Evolutionary conservation across 1,140 invertebrate species (phyloP).

Genomic region (Centruroides sculpturatus): DNA sequence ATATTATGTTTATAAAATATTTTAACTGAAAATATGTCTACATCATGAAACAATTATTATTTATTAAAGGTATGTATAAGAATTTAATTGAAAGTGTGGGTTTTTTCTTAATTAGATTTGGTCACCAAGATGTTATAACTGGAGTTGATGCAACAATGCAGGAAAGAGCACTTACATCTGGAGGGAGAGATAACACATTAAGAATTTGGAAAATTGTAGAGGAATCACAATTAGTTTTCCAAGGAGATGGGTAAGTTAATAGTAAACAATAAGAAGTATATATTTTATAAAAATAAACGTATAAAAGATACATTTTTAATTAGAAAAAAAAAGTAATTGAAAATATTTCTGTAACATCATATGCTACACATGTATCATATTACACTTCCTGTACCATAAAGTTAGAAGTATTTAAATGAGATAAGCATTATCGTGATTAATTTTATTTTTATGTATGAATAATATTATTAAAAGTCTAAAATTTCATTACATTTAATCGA

Average conservation of each 20-base stretch:
- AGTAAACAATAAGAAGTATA: neutral
- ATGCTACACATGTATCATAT: too few relatives aligned
- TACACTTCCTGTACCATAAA: too few relatives aligned
- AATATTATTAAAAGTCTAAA: too few relatives aligned
- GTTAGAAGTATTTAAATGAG: too few relatives aligned
- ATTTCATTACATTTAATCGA: too few relatives aligned
- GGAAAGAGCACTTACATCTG: slow-evolving; percentile 74
- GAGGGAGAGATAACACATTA: slow-evolving; percentile 68
- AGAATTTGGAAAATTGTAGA: slow-evolving; percentile 92
- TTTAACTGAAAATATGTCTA: neutral
- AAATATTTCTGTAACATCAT: too few relatives aligned
- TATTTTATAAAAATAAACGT: too few relatives aligned
- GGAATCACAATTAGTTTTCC: slow-evolving; percentile 89
- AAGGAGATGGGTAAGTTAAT: slow-evolving; percentile 41
- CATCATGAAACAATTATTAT: neutral
- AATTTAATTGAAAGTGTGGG: slow-evolving; percentile 1
- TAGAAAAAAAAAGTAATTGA: too few relatives aligned
- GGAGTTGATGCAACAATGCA: slow-evolving; percentile 55
- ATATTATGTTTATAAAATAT: too few relatives aligned
- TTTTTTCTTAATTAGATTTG: slow-evolving; percentile 44
- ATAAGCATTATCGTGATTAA: too few relatives aligned
- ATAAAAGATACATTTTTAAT: too few relatives aligned
- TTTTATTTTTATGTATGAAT: too few relatives aligned
- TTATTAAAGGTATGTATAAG: neutral
- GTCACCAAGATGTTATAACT: slow-evolving; percentile 71